phyloP scores from a whole-genome alignment of 2,113 vertebrate species.

The Cyprinodon variegatus region DNA sequence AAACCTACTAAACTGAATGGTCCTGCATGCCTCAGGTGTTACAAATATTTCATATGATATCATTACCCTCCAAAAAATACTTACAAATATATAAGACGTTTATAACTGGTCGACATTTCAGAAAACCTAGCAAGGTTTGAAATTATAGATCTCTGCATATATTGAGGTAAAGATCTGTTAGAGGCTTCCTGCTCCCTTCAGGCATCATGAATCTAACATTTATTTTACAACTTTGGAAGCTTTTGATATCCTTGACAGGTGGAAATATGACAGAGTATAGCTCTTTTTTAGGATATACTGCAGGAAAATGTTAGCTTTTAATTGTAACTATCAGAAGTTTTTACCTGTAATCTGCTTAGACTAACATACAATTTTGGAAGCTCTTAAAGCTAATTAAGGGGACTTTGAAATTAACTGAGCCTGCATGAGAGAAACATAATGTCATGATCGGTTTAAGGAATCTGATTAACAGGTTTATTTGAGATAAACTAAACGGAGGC shows the following conservation, averaged over 20 bases:
- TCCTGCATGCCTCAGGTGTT: background rate
- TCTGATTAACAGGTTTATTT: no score
- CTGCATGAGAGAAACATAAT: no score
- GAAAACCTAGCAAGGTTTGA: background rate
- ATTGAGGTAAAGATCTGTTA: background rate
- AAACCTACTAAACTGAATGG: background rate
- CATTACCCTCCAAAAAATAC: background rate
- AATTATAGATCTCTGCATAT: background rate
- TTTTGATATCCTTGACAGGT: background rate
- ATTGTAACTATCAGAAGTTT: background rate
- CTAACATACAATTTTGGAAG: background rate
- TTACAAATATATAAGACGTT: background rate
- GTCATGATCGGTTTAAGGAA: no score
- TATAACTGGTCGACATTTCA: background rate
- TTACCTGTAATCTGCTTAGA: background rate
- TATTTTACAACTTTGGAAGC: background rate
- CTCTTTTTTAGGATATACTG: background rate
- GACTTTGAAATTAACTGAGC: no score
- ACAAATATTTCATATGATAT: background rate
- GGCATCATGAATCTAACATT: background rate
- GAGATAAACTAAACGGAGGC: no score
- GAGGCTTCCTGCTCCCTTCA: background rate
- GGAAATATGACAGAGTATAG: background rate
- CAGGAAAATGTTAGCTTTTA: background rate
- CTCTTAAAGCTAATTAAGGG: no score